Base-by-base conservation (phyloP, 2,888 invertebrate genomes). In the Coecobrya sp. region DNA sequence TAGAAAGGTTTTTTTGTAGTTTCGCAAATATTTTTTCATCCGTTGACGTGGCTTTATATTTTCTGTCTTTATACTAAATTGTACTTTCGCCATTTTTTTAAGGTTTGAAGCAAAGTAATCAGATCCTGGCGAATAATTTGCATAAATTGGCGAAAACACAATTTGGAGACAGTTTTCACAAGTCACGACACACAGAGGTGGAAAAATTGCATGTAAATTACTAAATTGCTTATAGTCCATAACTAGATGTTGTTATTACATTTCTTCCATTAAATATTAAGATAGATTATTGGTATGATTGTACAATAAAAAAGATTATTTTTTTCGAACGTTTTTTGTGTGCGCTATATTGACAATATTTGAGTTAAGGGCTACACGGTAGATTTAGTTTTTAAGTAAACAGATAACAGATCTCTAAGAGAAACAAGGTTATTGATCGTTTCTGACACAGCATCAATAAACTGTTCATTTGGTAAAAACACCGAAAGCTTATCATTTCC, bases 401-500 rank as follows among this genome's bases (percentile, higher is more conserved):
- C n/a, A 59, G 19, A 10, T 4, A 42, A 55, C 13, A 5, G 5
- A 55, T 10, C 42, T 49, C 49, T 13, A 59, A 59, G 59, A 59
- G 59, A n/a, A 59, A 19, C 19, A 59, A 36, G 36, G 36, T 36
- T 59, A 2, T 19, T 59, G 11, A 59, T 59, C 16, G n/a, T 59
- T 36, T 36, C 7, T 36, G 36, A 36, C 36, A 36, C 36, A 36
- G 36, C 36, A 36, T 36, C 36, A 36, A 36, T 36, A 36, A 36
- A 36, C n/a, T 65, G 25, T 13, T 25, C 25, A 10, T 1, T 27
- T 11, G 42, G 73, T 73, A 73, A 36, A 65, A 73, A 73, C 73
- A 73, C 73, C 55, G 65, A 65, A 88, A 59, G 76, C 55, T n/a
- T 87, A 49, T 59, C 70, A 82, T 82, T 84, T 70, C 65, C 89